Evolutionary conservation across 1,140 invertebrate genomes (phyloP).

Genomic region (Vollenhovia emeryi): DNA sequence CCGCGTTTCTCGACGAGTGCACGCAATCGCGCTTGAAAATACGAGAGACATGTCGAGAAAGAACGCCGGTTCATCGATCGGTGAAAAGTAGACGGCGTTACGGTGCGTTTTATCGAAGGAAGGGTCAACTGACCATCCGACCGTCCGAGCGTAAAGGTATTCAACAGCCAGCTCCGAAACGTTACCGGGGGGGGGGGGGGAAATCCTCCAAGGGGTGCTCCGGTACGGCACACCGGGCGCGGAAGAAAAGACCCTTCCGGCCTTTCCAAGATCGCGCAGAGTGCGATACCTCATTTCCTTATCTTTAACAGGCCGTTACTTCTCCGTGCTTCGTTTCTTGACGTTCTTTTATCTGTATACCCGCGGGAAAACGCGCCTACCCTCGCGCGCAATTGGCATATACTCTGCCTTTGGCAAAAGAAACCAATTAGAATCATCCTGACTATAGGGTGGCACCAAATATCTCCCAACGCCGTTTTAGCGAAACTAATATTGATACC

Average conservation of each 20-base stretch:
- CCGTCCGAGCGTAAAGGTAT: conserved; percentile 85
- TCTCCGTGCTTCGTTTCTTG: conserved; percentile 62
- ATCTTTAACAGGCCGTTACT: conserved; percentile 85
- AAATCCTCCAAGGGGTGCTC: conserved; percentile 79
- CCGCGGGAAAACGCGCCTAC: conserved; percentile 49
- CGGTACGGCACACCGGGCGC: conserved; percentile 60
- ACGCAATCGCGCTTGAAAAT: neutral
- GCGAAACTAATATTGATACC: no score
- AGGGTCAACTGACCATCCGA: conserved; percentile 70
- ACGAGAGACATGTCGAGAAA: neutral
- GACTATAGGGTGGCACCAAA: no score
- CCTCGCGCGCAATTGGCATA: conserved; percentile 19
- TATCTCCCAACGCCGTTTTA: no score
- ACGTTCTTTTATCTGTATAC: conserved; percentile 67
- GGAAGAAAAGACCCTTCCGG: conserved; percentile 75
- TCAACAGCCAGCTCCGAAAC: conserved; percentile 71
- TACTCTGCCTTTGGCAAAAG: neutral
- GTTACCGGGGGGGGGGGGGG: conserved; percentile 66
- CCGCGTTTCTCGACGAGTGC: neutral
- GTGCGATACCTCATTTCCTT: conserved; percentile 86
- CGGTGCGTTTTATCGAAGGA: conserved; percentile 56
- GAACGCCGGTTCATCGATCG: conserved; percentile 38
- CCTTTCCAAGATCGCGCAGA: conserved; percentile 69
- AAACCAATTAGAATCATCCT: conserved; percentile 25
- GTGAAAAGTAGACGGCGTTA: conserved; percentile 48